Base-by-base conservation (phyloP, 2,113 vertebrate genomes). In the Edolisoma coerulescens region DNA sequence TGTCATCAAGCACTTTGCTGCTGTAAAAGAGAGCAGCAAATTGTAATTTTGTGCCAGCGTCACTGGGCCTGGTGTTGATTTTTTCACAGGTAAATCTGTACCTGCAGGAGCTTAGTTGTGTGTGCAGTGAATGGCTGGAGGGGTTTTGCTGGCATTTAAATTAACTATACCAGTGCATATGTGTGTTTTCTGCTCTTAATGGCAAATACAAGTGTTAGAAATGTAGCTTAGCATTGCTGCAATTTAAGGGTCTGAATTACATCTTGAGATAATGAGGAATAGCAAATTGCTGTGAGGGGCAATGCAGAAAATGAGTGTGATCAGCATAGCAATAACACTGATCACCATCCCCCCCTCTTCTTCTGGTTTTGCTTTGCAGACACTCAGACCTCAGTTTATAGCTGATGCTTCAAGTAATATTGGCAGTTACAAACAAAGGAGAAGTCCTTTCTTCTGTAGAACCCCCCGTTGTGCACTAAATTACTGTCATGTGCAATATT, bases 381-480 rank as follows among this genome's bases (percentile, higher is more conserved):
- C 28, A 4, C 67, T 77, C 27, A 52, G 60, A 27, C 15, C 44
- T 64, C 26, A 42, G 33, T 41, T 59, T 68, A 8, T 32, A 79
- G 44, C 44, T 86, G 65, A 59, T 59, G 37, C 49, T 47, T 42
- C 20, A 39, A 84, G 63, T 61, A 54, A 49, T 23, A 14, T 0
- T 37, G 22, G 13, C 20, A n/a, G 20, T 70, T 79, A 37, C 74
- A 96, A 84, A 28, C 1, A 4, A 78, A 70, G 23, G 28, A 41
- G 39, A 60, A 84, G 7, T 53, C 3, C 3, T 75, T 82, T 82
- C 5, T 63, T 50, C 52, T 90, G 35, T 18, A 68, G 65, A 88
- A 54, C 11, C 7, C 10, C 32, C 39, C 0, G 0, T 14, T 42
- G 33, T 71, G 16, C 23, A n/a, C 54, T 37, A 28, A 54, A 22